Conservation (phyloP, 2,888 invertebrate species). For the Spicauda simplicius region DNA sequence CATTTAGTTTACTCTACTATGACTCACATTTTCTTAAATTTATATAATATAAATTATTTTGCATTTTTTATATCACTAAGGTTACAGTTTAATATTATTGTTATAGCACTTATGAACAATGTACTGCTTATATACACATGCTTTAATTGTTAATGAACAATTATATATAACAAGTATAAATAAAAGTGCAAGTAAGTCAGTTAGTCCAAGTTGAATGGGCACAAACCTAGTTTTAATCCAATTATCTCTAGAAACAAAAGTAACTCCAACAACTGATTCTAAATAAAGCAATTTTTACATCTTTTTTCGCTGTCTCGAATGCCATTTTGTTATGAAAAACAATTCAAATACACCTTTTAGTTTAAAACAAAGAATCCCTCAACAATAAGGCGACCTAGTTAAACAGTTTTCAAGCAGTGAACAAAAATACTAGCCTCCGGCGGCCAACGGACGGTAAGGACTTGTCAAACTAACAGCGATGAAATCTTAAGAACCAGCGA, state of each 20-base stretch:
- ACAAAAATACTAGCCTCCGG: slow-evolving; percentile 30
- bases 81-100: too few species aligned
- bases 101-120: too few species aligned
- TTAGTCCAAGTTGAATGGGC: too few species aligned
- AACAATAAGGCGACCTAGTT: slow-evolving; percentile 32
- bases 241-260: neutral
- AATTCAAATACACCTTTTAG: slow-evolving; percentile 23
- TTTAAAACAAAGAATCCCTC: slow-evolving; percentile 15
- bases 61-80: too few species aligned
- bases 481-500: neutral
- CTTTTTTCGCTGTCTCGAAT: neutral
- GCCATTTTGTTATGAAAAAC: slow-evolving; percentile 17
- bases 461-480: slow-evolving; percentile 10
- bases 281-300: neutral
- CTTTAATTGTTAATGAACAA: too few species aligned
- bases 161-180: too few species aligned
- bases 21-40: too few species aligned
- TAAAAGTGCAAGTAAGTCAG: neutral
- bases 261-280: neutral
- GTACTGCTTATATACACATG: too few species aligned
- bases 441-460: neutral
- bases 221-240: neutral
- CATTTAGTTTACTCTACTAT: too few species aligned
- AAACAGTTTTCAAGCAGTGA: slow-evolving; percentile 23
- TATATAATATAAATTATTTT: too few species aligned